phyloP scores from a whole-genome alignment of 1,140 invertebrate genomes.

The Lordiphosa clarofinis region DNA sequence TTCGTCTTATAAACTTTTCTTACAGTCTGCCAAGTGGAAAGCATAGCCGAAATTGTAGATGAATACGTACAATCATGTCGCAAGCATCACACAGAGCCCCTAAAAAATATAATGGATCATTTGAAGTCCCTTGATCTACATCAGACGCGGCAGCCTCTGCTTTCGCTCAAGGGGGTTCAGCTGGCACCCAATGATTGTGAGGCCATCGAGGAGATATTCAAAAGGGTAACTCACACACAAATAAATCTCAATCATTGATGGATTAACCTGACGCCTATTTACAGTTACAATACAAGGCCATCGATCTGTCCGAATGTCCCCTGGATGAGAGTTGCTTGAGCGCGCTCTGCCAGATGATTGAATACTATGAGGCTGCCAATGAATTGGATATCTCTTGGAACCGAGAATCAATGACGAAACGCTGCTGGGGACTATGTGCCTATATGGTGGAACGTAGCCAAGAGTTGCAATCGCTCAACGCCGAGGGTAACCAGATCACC shows the following conservation, averaged over 20 bases:
- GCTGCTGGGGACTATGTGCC: constrained; percentile 86
- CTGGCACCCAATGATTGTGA: constrained; percentile 85
- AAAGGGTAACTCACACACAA: constrained; percentile 80
- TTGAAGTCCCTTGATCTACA: constrained; percentile 82
- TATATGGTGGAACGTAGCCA: constrained; percentile 75
- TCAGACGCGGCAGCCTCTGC: constrained; percentile 80
- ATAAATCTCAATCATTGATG: neutral
- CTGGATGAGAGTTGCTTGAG: constrained; percentile 68
- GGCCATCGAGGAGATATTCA: constrained; percentile 88
- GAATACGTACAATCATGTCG: constrained; percentile 87
- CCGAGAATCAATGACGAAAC: constrained; percentile 83
- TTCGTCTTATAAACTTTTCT: constrained; percentile 16
- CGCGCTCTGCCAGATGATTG: constrained; percentile 94
- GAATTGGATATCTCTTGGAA: constrained; percentile 90
- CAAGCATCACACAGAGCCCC: constrained; percentile 85
- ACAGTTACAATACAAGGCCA: constrained; percentile 76
- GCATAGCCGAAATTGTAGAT: constrained; percentile 82
- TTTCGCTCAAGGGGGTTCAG: constrained; percentile 81
- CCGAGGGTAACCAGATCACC: constrained; percentile 74
- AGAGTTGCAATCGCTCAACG: constrained; percentile 67
- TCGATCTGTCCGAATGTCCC: constrained; percentile 72
- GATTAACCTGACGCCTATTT: constrained; percentile 1
- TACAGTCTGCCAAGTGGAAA: constrained; percentile 64
- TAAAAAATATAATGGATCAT: constrained; percentile 86
- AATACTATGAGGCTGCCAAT: constrained; percentile 92